Evolutionary conservation across 2,797 vertebrate species (phyloP), one percentile per base, ranked within the genome.

Genomic region (Anguilla megastoma): DNA sequence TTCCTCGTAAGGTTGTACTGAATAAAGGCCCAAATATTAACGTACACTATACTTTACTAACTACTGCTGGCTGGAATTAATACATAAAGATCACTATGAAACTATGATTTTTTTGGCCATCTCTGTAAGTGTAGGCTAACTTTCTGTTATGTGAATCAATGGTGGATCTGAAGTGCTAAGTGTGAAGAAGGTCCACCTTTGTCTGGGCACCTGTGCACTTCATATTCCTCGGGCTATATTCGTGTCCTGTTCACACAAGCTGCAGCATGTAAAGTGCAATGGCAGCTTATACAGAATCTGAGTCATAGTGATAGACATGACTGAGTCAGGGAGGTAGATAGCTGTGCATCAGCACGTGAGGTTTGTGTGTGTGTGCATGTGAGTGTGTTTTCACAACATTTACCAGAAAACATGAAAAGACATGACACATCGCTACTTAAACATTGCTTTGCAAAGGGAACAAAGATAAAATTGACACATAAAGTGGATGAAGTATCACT

Each of bases 351-450:
- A 8, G 76, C 76, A 21, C 5, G 14, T 52, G 82, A 10, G 27
- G 24, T 84, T 24, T 84, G 82, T 54, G 36, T 52, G 79, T 30
- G 69, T 33, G 71, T 8, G 79, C 21, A 21, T 82, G 36, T 82
- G 79, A 24, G 48, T 56, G 83, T 27, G 50, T 83, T 21, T n/a
- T 85, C 83, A 85, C 83, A 85, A 48, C 24, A 9, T 24, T 45
- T 85, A n/a, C 83, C 24, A 18, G 83, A 83, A 83, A 52, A 83
- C 18, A 9, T 50, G 45, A 83, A 83, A 14, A 83, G 79, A 83
- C 12, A 18, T 48, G 6, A 41, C 48, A 45, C 14, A 83, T 48
- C 27, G 80, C 41, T 5, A 8, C 80, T 41, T 83, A 27, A 69
- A 69, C 63, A 69, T 69, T 69, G 63, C n/a, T 66, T 66, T 66